A percentile compares a stretch with the other conserved stretches of the same genome.
Conservation (phyloP, 2,888 invertebrate species). For the Archaeoteleia sp. region DNA sequence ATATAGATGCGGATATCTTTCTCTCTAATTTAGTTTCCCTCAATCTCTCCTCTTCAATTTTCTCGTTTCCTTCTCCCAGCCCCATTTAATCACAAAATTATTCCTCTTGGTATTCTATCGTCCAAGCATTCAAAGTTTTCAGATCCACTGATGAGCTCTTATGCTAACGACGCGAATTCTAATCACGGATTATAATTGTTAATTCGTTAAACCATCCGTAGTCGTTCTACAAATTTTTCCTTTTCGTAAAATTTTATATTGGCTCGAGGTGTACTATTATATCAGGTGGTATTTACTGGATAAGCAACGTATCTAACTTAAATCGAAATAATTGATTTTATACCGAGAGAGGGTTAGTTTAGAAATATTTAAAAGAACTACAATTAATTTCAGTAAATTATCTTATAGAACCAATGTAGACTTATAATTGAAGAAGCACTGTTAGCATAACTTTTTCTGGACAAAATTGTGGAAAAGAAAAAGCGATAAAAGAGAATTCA, state of each 20-base stretch:
- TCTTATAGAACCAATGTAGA: no score
- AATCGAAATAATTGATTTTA: no score
- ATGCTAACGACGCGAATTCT: slow-evolving; percentile 69
- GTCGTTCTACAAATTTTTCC: slow-evolving; percentile 43
- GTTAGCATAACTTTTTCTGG: no score
- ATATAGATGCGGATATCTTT: slow-evolving; percentile 47
- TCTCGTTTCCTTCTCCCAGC: slow-evolving; percentile 46
- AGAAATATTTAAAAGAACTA: no score
- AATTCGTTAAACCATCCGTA: slow-evolving; percentile 71
- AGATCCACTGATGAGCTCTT: slow-evolving; percentile 64
- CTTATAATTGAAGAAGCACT: no score
- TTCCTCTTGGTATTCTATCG: slow-evolving; percentile 58
- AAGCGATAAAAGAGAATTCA: no score
- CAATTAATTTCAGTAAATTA: no score
- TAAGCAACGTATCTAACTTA: no score
- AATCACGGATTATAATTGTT: slow-evolving; percentile 73
- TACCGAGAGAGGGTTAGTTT: no score
- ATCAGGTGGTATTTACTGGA: no score
- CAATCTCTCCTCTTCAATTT: slow-evolving; percentile 52
- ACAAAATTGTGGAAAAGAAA: no score
- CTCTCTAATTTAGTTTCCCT: slow-evolving; percentile 51
- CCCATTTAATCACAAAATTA: slow-evolving; percentile 58
- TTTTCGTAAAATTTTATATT: background rate
- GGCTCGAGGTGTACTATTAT: no score
- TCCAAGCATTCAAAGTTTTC: slow-evolving; percentile 64